These are phyloP conservation scores for Syndactyla subalaris DNA, from an alignment of 2,797 vertebrate genomes.

Conservation along the genomic window DNA sequence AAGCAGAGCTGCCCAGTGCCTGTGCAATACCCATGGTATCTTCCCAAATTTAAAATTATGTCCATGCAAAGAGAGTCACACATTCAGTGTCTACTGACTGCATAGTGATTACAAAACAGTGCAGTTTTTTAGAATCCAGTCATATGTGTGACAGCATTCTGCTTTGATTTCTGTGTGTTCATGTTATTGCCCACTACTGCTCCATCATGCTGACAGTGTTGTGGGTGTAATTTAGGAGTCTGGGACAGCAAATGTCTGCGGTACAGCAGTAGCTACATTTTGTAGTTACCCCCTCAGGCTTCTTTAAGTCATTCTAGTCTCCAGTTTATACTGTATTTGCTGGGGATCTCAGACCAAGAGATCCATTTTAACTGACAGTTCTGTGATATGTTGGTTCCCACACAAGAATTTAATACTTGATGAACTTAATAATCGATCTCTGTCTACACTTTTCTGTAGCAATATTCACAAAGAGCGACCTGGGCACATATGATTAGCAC, in stretches of 20 bases:
- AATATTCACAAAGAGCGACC: background rate
- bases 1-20: background rate
- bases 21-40: background rate
- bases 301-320: background rate
- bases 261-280: background rate
- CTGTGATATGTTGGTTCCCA: background rate
- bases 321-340: background rate
- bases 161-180: background rate
- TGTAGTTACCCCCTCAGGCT: background rate
- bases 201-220: background rate
- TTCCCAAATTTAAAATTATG: background rate
- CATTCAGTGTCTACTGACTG: background rate
- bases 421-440: background rate
- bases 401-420: background rate
- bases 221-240: background rate
- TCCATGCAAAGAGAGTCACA: fast-evolving
- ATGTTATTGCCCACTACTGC: background rate
- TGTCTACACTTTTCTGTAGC: background rate
- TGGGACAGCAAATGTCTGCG: background rate
- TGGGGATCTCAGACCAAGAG: background rate
- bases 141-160: background rate
- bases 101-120: background rate
- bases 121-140: background rate
- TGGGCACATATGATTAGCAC: background rate
- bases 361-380: background rate